Conservation (phyloP, 1,140 invertebrate genomes). For the Papilio xuthus region DNA sequence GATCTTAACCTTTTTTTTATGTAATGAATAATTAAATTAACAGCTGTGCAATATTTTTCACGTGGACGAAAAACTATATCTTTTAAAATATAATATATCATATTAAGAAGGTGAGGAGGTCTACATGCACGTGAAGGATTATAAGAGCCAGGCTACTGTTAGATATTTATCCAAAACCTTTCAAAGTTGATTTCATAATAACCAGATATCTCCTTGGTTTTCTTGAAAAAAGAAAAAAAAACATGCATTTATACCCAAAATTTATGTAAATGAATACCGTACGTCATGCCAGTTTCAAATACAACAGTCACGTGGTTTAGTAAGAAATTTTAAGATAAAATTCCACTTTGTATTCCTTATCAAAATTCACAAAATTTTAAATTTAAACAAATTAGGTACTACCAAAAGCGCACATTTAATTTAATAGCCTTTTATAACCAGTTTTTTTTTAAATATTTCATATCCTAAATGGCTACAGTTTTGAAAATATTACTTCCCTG, state of each 20-base stretch:
- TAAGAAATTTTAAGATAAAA: background rate
- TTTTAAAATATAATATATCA: too few species aligned
- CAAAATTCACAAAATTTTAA: background rate
- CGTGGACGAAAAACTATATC: too few species aligned
- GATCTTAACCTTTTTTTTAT: too few species aligned
- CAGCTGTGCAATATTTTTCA: too few species aligned
- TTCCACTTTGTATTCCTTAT: background rate
- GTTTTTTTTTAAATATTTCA: conserved; percentile 1
- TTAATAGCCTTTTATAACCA: background rate
- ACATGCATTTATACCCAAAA: background rate
- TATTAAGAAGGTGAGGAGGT: too few species aligned
- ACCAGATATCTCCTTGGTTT: background rate
- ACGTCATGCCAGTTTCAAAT: background rate
- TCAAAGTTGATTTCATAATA: too few species aligned
- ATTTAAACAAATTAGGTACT: background rate
- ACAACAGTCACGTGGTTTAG: background rate
- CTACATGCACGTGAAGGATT: too few species aligned
- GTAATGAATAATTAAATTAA: too few species aligned
- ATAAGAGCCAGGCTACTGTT: too few species aligned
- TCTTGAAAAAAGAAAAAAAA: background rate
- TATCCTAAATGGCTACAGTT: background rate
- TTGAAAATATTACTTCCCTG: conserved; percentile 9
- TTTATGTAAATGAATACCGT: background rate
- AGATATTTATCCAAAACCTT: too few species aligned
- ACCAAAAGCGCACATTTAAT: background rate